Base-by-base conservation (phyloP, 2,888 invertebrate species). In the Girardia tigrina region DNA sequence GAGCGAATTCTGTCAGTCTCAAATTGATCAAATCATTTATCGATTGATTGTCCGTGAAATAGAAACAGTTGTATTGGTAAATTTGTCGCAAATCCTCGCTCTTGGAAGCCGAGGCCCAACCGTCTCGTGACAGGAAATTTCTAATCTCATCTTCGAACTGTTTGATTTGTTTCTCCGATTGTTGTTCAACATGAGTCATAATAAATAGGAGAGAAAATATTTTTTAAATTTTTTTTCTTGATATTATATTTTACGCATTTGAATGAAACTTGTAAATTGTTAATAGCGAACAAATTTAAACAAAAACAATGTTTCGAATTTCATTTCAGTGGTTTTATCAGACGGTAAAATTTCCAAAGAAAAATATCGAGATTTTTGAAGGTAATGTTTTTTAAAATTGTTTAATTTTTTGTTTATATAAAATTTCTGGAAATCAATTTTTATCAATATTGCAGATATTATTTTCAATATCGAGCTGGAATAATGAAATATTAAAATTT, bases 11-110 rank as follows among this genome's bases (percentile, higher is more conserved):
- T 56, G 56, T 56, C 23, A 56, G n/a, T 56, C 56, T 56, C 23
- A 20, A 23, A 56, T 56, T 56, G 23, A 56, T 56, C 23, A 23
- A 20, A 56, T 56, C 56, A 56, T 56, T 56, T 12, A 56, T n/a
- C n/a, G 56, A 56, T 56, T 56, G 56, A 56, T 56, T 56, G 4
- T 56, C 56, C n/a, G 56, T 56, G n/a, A 20, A 56, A 56, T 16
- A 56, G 23, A 56, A 56, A n/a, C 56, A 56, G 23, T 56, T 56
- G n/a, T 56, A n/a, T 56, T 56, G n/a, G n/a, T 56, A 56, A 8
- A 56, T 56, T 56, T 56, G n/a, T 56, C n/a, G 23, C 23, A 56
- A 56, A 56, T 56, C 56, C 4, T 56, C 56, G 23, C 20, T 56
- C 4, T 56, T 56, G 6, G 56, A 56, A 56, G 23, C 20, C 4